phyloP scores from a whole-genome alignment of 2,888 invertebrate species.

The Zonitis immaculata region DNA sequence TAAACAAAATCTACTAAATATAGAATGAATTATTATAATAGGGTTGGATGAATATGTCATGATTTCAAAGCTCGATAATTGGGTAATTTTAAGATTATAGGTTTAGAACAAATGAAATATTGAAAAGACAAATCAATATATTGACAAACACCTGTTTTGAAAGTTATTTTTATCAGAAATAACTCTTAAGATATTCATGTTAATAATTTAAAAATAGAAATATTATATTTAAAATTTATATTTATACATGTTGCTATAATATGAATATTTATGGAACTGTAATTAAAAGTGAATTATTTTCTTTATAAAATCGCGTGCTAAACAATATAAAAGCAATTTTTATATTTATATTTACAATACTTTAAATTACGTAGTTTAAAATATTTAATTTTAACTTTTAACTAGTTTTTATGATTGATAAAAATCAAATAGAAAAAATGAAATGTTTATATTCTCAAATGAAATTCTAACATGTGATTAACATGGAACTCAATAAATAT shows the following conservation, averaged over 20 bases:
- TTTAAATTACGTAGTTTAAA: background rate
- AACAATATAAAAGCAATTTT: background rate
- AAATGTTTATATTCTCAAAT: background rate
- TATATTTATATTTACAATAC: background rate
- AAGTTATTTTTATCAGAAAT: conserved; percentile 7
- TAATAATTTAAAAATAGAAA: background rate
- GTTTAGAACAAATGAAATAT: background rate
- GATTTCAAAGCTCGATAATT: conserved; percentile 11
- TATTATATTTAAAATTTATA: background rate
- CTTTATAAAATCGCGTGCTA: background rate
- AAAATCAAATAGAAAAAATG: background rate
- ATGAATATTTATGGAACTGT: background rate
- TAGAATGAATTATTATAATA: background rate
- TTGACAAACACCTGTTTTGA: conserved; percentile 12
- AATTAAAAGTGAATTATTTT: background rate
- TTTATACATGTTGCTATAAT: background rate
- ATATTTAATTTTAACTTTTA: background rate
- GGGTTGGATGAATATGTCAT: conserved; percentile 10
- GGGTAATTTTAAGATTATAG: conserved; percentile 6
- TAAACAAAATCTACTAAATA: conserved; percentile 7
- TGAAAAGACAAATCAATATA: background rate
- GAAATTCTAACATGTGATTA: background rate
- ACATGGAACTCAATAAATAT: background rate
- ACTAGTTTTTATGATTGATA: background rate
- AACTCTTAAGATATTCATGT: background rate